These are phyloP conservation scores for Phyllostomus discolor DNA, from an alignment of 2,113 vertebrate species.

Conservation along the genomic window DNA sequence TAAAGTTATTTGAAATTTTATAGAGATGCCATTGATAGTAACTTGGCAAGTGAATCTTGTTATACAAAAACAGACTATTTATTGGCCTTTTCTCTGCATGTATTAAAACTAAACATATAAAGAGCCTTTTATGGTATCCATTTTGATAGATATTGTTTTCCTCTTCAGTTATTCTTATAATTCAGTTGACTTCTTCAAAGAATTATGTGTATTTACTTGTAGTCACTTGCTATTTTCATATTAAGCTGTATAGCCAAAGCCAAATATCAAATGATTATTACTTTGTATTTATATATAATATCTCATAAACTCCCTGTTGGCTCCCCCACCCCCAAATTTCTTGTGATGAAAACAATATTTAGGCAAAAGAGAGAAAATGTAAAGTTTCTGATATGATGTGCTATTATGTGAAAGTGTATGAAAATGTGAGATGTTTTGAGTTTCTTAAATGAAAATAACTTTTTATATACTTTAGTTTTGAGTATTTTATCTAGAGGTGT, in stretches of 20 bases:
- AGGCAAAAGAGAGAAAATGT: neutral
- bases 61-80: neutral
- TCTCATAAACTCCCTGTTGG: neutral
- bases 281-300: neutral
- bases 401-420: neutral
- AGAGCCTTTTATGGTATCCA: neutral
- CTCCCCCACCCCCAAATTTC: neutral
- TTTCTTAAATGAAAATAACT: conserved; percentile 2
- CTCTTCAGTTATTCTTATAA: neutral
- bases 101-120: neutral
- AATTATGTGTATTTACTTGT: neutral
- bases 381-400: neutral
- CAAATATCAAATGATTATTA: conserved; percentile 13
- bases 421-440: neutral
- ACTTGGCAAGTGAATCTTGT: conserved; percentile 2
- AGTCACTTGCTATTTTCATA: neutral
- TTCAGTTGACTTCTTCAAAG: conserved; percentile 3
- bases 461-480: neutral
- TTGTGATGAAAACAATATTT: neutral
- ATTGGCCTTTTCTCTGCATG: neutral
- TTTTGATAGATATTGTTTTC: neutral
- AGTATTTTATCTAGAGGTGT: neutral
- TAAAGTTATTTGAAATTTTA: neutral
- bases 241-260: neutral
- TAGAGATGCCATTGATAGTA: neutral